These are phyloP conservation scores for Sphinx pinastri DNA, from an alignment of 2,888 invertebrate genomes.

Conservation along the genomic window DNA sequence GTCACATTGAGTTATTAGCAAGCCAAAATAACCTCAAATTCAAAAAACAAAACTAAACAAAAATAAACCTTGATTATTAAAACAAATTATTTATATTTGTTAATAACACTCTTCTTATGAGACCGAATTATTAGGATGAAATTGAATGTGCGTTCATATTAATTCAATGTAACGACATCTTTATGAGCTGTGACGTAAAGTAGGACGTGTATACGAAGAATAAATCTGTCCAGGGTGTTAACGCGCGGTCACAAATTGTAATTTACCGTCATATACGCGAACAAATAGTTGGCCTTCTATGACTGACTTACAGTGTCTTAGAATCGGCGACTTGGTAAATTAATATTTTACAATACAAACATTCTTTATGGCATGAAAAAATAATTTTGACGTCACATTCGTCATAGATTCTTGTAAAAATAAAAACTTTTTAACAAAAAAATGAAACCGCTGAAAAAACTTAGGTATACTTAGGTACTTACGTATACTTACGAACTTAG, in stretches of 20 bases:
- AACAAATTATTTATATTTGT: slow-evolving; percentile 18
- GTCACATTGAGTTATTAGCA: too few relatives aligned
- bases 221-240: slow-evolving; percentile 76
- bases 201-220: slow-evolving; percentile 72
- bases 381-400: too few relatives aligned
- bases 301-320: slow-evolving; percentile 32
- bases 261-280: slow-evolving; percentile 68
- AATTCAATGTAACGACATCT: slow-evolving; percentile 75
- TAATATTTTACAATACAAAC: too few relatives aligned
- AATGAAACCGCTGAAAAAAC: too few relatives aligned
- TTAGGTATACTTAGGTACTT: too few relatives aligned
- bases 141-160: slow-evolving; percentile 66
- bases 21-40: background rate
- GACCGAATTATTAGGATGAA: slow-evolving; percentile 65
- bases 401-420: too few relatives aligned
- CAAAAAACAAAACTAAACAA: slow-evolving; percentile 3
- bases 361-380: too few relatives aligned
- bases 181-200: slow-evolving; percentile 78
- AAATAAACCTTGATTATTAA: background rate
- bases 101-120: slow-evolving; percentile 29
- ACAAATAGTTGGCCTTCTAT: slow-evolving; percentile 51
- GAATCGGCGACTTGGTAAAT: slow-evolving; percentile 10
- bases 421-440: too few relatives aligned
- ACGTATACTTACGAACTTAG: too few relatives aligned
- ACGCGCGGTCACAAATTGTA: slow-evolving; percentile 77